These are phyloP conservation scores for Pseudomyrmex sp. DNA, from an alignment of 1,140 invertebrate genomes.

Conservation along the genomic window DNA sequence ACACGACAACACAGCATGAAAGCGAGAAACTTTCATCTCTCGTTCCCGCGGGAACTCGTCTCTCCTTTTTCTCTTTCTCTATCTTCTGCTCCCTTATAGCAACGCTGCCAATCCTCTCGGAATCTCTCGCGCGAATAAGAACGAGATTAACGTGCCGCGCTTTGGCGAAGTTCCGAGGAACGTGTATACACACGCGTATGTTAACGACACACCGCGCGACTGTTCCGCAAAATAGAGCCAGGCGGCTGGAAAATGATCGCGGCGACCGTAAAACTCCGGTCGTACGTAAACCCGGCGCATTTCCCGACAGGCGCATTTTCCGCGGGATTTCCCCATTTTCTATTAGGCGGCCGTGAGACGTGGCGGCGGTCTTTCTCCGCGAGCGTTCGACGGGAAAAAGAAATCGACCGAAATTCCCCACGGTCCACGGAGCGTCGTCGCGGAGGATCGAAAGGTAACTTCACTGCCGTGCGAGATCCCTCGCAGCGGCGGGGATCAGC, in stretches of 20 bases:
- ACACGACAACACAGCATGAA: conserved; percentile 5
- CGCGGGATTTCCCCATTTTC: conserved; percentile 45
- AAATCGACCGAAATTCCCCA: conserved; percentile 28
- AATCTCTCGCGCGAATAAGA: conserved; percentile 66
- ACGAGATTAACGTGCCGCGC: conserved; percentile 68
- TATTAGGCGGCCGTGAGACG: conserved; percentile 20
- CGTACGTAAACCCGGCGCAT: not conserved
- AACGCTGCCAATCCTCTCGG: conserved; percentile 42
- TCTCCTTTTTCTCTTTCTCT: conserved; percentile 9
- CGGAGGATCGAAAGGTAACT: not conserved
- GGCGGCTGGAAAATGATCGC: conserved; percentile 66
- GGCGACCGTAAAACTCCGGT: conserved; percentile 29
- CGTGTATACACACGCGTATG: conserved; percentile 31
- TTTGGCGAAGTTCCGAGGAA: conserved; percentile 67
- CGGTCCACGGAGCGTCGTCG: conserved; percentile 20
- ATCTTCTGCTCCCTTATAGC: not conserved
- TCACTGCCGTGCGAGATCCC: not conserved
- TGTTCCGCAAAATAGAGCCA: conserved; percentile 65
- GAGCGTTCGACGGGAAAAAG: conserved; percentile 52
- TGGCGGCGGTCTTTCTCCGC: conserved; percentile 26
- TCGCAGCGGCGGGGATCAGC: not conserved
- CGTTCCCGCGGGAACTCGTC: conserved; percentile 45
- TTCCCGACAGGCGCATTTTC: conserved; percentile 40
- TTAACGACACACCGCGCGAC: conserved; percentile 62
- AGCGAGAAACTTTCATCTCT: conserved; percentile 37